phyloP scores from a whole-genome alignment of 2,113 vertebrate genomes.

The Pipa parva region DNA sequence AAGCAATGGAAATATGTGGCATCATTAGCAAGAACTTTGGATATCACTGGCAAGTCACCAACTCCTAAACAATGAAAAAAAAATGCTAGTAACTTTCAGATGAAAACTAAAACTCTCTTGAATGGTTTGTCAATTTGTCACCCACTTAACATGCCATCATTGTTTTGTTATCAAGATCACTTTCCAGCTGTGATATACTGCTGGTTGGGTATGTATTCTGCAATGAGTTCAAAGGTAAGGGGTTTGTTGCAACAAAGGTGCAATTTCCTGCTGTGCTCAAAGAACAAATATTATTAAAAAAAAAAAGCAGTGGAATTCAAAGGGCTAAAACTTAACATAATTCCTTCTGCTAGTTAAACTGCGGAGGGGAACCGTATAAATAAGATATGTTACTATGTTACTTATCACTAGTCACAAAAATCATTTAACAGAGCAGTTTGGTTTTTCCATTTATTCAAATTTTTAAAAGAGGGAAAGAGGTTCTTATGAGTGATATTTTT shows the following conservation, averaged over 20 bases:
- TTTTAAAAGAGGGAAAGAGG: background rate
- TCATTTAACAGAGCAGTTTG: background rate
- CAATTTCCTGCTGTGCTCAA: conserved; percentile 30
- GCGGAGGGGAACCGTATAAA: background rate
- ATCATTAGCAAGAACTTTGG: too few species aligned
- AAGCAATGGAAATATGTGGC: too few species aligned
- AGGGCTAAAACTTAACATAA: background rate
- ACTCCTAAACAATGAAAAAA: background rate
- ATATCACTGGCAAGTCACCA: too few species aligned
- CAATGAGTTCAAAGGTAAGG: conserved; percentile 21
- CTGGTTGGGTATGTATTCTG: conserved; percentile 5
- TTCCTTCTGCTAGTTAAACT: background rate
- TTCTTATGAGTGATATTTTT: conserved; percentile 12
- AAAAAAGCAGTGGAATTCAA: background rate
- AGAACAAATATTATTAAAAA: conserved; percentile 24
- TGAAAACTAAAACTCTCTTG: conserved; percentile 6
- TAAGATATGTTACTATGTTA: background rate
- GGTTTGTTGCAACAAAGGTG: conserved; percentile 29
- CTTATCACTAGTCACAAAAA: background rate
- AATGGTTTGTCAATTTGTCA: conserved; percentile 1
- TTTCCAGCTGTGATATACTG: conserved; percentile 16
- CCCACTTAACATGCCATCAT: conserved; percentile 18
- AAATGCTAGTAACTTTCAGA: background rate
- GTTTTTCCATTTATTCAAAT: background rate
- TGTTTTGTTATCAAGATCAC: conserved; percentile 17